Conservation (phyloP, 2,888 invertebrate genomes). For the Hypomecis atomaria region DNA sequence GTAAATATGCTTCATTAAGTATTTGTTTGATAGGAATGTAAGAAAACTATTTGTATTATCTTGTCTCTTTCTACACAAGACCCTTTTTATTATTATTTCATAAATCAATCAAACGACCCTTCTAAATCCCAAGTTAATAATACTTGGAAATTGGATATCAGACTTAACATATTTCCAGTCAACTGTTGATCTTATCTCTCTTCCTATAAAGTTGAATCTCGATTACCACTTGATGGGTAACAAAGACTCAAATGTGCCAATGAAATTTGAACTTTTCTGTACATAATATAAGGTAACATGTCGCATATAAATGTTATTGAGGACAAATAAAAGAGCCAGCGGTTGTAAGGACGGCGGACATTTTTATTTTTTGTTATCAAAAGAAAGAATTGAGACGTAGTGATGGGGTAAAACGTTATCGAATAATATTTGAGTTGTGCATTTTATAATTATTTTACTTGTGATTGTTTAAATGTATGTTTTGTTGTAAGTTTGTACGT, state of each 20-base stretch:
- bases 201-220: not conserved
- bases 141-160: conserved; percentile 22
- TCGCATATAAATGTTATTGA: conserved; percentile 23
- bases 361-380: conserved; percentile 65
- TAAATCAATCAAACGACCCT: conserved; percentile 47
- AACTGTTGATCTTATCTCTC: not conserved
- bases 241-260: conserved; percentile 41
- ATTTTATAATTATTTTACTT: not conserved
- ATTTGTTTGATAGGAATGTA: not conserved
- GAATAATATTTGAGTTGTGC: conserved; percentile 36
- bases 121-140: conserved; percentile 21
- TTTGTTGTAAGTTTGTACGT: not conserved
- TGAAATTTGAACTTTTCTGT: conserved; percentile 49
- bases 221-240: not conserved
- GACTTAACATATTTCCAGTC: not conserved
- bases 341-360: conserved; percentile 62
- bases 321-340: conserved; percentile 26
- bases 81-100: conserved; percentile 42
- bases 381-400: conserved; percentile 47
- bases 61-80: conserved; percentile 12
- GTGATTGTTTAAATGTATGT: not conserved
- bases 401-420: conserved; percentile 40
- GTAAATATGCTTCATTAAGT: too few species aligned
- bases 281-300: conserved; percentile 31
- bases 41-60: not conserved